Conservation (phyloP, 2,888 invertebrate species). For the Lasius fuliginosus region DNA sequence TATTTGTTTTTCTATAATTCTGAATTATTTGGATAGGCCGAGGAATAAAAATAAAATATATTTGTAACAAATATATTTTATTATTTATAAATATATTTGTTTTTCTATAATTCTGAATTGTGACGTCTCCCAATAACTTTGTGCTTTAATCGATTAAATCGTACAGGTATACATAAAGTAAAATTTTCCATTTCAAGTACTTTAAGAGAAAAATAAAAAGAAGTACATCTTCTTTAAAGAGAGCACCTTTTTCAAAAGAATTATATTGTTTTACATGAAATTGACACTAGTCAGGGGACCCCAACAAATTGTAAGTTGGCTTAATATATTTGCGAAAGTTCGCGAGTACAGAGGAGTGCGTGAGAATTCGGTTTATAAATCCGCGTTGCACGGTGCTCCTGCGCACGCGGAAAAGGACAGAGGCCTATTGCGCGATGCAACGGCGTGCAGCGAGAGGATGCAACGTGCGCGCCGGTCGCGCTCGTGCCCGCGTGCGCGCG, state of each 20-base stretch:
- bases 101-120: not conserved
- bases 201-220: not conserved
- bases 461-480: slow-evolving; percentile 54
- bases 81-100: too few species aligned
- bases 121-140: not conserved
- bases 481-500: slow-evolving; percentile 51
- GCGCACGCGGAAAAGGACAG: slow-evolving; percentile 22
- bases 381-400: not conserved
- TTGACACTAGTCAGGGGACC: not conserved
- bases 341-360: not conserved
- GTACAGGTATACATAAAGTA: not conserved
- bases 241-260: not conserved
- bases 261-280: not conserved
- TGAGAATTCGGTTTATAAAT: slow-evolving; percentile 24
- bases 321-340: slow-evolving; percentile 10
- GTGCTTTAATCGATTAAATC: not conserved
- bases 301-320: slow-evolving; percentile 19
- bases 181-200: not conserved
- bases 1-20: too few species aligned
- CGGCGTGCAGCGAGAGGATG: slow-evolving; percentile 46
- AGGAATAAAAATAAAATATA: too few species aligned
- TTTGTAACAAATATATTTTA: too few species aligned
- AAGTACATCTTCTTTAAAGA: not conserved
- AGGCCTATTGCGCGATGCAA: slow-evolving; percentile 36
- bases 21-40: too few species aligned